A percentile compares a stretch with the other conserved stretches of the same genome.
These are phyloP conservation scores for Capromys pilorides DNA, from an alignment of 2,797 vertebrate genomes.

Conservation along the genomic window DNA sequence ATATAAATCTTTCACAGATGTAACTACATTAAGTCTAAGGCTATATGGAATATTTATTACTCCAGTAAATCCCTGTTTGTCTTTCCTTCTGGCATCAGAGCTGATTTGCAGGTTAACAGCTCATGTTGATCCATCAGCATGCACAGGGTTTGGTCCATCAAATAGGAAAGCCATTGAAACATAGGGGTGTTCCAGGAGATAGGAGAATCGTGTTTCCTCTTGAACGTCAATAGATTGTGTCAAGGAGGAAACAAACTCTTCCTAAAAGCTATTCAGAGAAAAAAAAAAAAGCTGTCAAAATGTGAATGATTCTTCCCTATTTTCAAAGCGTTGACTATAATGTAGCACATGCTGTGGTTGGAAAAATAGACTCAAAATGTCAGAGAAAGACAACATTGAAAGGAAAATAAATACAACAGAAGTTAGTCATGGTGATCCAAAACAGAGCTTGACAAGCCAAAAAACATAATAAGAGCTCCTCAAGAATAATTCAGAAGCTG, in stretches of 20 bases:
- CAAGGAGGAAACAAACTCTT: slow-evolving; percentile 51
- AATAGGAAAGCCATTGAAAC: background rate
- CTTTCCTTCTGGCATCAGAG: slow-evolving; percentile 20
- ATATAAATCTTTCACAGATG: slow-evolving; percentile 54
- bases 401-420: background rate
- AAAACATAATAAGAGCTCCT: background rate
- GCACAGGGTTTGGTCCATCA: background rate
- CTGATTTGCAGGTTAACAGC: background rate
- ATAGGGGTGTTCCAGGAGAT: background rate
- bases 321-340: background rate
- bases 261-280: background rate
- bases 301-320: background rate
- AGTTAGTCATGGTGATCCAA: background rate
- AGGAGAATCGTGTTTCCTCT: background rate
- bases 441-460: background rate
- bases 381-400: background rate
- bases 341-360: background rate
- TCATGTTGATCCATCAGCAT: background rate
- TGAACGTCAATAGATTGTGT: background rate
- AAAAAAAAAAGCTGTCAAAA: slow-evolving; percentile 44
- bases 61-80: slow-evolving; percentile 52
- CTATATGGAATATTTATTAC: slow-evolving; percentile 17
- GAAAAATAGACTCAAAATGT: background rate
- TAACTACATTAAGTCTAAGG: slow-evolving; percentile 65
- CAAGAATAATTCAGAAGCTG: background rate